Evolutionary conservation across 2,888 invertebrate genomes (phyloP), one percentile per base, ranked within the genome.

Genomic region (Uloborus plumipes): DNA sequence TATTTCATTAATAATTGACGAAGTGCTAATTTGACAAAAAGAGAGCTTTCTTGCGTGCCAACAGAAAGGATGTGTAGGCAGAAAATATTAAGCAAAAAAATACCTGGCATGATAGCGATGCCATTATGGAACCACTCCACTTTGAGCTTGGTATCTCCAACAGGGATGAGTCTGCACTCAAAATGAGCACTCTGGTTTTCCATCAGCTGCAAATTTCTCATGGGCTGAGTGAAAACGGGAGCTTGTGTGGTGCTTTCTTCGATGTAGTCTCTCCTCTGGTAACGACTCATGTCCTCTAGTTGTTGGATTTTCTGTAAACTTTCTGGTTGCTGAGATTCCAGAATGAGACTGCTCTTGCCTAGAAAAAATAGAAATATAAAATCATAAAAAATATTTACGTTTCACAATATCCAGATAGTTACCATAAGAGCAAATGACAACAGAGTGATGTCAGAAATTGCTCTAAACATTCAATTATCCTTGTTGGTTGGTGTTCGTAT

Each of bases 171-270:
- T 76, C 88, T 87, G 85, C 90, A 90, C 86, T 99, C 98, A 90
- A 99, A 96, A 90, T 98, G 98, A 83, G 97, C 95, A 1, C 95
- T 94, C 90, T 97, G 94, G 61, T 95, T 97, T 91, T 99, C 98
- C 87, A 93, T 93, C 74, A 96, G 93, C 89, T 95, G 77, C 31
- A 85, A 49, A 73, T 86, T 85, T 50, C 20, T 82, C 84, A 86
- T 84, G 0, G 98, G 96, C 88, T 96, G 96, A 2, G 97, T 97
- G 88, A 98, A 98, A 22, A 97, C 95, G 15, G 98, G 98, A n/a
- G 85, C 84, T 39, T 85, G 85, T 15, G 85, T 82, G 11, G 84
- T 85, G 15, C 62, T 31, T 22, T 84, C 83, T 22, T 85, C 85
- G 16, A 85, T 73, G 16, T 76, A 84, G 1, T 74, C 50, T 14